phyloP scores from a whole-genome alignment of 2,888 invertebrate species.

The Pyralis farinalis region DNA sequence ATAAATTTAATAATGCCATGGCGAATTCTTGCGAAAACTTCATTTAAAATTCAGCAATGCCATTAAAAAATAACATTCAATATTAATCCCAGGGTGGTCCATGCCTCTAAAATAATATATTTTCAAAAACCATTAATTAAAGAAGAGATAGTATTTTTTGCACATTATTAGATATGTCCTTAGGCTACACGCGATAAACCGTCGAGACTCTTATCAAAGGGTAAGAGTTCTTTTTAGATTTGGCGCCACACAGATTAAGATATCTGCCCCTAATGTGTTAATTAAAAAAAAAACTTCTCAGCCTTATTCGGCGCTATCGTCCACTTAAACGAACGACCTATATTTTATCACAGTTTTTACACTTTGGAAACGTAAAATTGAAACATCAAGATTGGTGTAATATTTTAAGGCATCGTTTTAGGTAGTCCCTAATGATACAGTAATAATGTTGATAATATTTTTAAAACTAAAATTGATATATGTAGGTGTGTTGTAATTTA shows the following conservation, averaged over 20 bases:
- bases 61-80: constrained; percentile 9
- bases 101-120: constrained; percentile 35
- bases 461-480: too few species aligned
- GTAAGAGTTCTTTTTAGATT: constrained; percentile 62
- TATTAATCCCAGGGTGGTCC: constrained; percentile 48
- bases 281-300: constrained; percentile 70
- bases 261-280: constrained; percentile 74
- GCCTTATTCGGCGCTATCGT: constrained; percentile 59
- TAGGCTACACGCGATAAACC: constrained; percentile 60
- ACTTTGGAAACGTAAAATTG: constrained; percentile 61
- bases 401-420: constrained; percentile 17
- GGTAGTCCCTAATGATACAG: neutral
- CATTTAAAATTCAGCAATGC: neutral
- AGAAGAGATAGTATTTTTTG: constrained; percentile 60
- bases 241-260: constrained; percentile 78
- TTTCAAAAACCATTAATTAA: constrained; percentile 51
- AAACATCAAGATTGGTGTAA: constrained; percentile 35
- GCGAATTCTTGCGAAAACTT: neutral
- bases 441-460: neutral
- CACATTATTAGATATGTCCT: constrained; percentile 57
- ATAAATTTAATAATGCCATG: neutral
- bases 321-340: constrained; percentile 65
- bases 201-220: constrained; percentile 68
- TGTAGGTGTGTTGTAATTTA: too few species aligned
- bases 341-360: constrained; percentile 66